Percentiles rank a stretch among this genome's conserved stretches.
phyloP scores from a whole-genome alignment of 2,797 vertebrate genomes.

The Gephyroberyx darwinii region DNA sequence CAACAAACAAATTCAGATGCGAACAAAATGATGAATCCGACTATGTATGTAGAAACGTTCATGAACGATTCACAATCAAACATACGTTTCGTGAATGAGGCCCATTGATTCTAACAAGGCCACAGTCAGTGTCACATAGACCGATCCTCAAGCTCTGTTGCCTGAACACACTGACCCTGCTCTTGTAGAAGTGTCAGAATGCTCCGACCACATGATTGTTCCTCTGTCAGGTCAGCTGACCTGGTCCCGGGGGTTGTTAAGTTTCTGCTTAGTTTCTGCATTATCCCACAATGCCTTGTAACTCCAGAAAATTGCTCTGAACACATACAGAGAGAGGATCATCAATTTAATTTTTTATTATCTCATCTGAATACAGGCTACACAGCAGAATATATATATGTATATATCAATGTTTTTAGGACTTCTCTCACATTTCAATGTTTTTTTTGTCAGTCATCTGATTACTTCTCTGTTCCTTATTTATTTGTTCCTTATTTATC shows the following conservation, averaged over 20 bases:
- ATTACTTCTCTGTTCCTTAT: slow-evolving; percentile 54
- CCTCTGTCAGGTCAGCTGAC: slow-evolving; percentile 22
- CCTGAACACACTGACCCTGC: slow-evolving; percentile 26
- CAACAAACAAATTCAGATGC: too few species aligned
- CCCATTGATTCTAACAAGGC: slow-evolving; percentile 28
- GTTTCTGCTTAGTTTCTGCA: neutral
- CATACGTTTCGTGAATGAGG: too few species aligned
- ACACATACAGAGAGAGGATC: neutral
- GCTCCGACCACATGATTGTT: slow-evolving; percentile 1
- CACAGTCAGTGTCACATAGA: slow-evolving; percentile 21
- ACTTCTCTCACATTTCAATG: neutral
- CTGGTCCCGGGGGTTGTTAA: neutral
- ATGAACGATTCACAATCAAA: too few species aligned
- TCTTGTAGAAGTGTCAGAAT: slow-evolving; percentile 40
- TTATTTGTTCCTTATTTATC: slow-evolving; percentile 52
- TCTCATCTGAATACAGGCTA: neutral
- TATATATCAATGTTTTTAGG: neutral
- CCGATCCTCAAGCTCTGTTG: slow-evolving; percentile 22
- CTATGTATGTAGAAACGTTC: too few species aligned
- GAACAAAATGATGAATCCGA: too few species aligned
- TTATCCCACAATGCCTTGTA: neutral
- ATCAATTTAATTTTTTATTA: neutral
- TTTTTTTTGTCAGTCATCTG: slow-evolving; percentile 8
- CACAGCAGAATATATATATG: neutral
- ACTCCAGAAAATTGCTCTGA: neutral